phyloP scores from a whole-genome alignment of 2,113 vertebrate genomes.

The Daubentonia madagascariensis region DNA sequence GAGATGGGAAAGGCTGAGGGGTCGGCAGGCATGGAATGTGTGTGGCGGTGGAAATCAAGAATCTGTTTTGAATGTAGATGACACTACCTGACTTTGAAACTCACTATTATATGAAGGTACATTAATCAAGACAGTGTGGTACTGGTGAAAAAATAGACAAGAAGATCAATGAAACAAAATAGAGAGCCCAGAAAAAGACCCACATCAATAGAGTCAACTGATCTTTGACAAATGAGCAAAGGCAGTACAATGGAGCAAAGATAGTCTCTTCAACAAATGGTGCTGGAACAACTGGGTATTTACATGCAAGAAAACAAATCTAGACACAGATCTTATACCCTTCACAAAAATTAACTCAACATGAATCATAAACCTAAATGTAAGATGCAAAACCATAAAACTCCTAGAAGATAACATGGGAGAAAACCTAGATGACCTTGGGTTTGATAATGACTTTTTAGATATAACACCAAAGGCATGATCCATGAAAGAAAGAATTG shows the following conservation, averaged over 20 bases:
- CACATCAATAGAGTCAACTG: neutral
- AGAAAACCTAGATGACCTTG: neutral
- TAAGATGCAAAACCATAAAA: conserved; percentile 5
- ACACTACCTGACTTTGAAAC: neutral
- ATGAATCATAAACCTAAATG: neutral
- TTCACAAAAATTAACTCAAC: neutral
- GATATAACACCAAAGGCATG: neutral
- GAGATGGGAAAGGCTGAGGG: neutral
- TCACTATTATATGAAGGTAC: neutral
- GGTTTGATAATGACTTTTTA: neutral
- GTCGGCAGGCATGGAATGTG: neutral
- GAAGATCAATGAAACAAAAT: neutral
- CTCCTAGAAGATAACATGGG: neutral
- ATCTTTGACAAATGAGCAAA: conserved; percentile 28
- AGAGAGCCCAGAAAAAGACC: neutral
- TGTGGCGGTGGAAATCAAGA: neutral
- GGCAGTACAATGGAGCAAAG: neutral
- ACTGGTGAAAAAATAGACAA: neutral
- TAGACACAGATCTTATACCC: neutral
- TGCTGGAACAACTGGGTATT: neutral
- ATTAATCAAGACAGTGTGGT: neutral
- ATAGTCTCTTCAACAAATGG: neutral
- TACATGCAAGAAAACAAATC: neutral
- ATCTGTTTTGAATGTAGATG: neutral
- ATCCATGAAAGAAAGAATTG: neutral